These are phyloP conservation scores for Xenopus tropicalis DNA, from an alignment of 2,113 vertebrate species.

Conservation along the genomic window DNA sequence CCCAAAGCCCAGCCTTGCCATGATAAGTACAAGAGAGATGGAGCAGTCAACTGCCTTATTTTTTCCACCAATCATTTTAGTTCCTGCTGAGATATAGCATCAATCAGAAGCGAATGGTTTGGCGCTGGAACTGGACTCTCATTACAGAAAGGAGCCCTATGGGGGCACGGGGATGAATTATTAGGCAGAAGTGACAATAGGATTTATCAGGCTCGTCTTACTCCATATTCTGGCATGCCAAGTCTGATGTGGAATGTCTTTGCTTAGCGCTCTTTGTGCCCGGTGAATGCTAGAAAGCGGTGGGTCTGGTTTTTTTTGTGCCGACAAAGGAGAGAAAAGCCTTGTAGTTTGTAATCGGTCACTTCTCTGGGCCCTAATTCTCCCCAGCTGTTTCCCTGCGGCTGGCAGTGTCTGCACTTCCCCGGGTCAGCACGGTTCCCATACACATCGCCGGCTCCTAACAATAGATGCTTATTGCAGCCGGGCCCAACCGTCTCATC, in stretches of 20 bases:
- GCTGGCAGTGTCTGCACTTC: background rate
- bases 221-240: background rate
- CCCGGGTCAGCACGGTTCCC: slow-evolving; percentile 3
- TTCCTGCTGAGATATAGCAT: too few species aligned
- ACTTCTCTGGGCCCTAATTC: slow-evolving; percentile 15
- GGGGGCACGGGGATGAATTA: slow-evolving; percentile 3
- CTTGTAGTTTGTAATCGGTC: slow-evolving; percentile 13
- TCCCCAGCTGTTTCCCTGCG: slow-evolving; percentile 25
- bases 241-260: slow-evolving; percentile 8
- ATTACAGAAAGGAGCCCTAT: background rate
- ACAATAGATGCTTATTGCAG: background rate
- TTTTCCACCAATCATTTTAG: too few species aligned
- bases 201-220: slow-evolving; percentile 9
- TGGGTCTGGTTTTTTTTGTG: slow-evolving; percentile 14
- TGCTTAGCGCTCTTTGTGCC: slow-evolving; percentile 28
- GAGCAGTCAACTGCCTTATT: too few species aligned
- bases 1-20: too few species aligned
- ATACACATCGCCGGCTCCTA: background rate
- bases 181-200: background rate
- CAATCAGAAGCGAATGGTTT: too few species aligned
- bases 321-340: slow-evolving; percentile 9
- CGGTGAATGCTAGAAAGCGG: background rate
- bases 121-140: too few species aligned
- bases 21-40: too few species aligned
- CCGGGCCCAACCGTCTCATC: background rate